Evolutionary conservation across 2,888 invertebrate species (phyloP), one percentile per base, ranked within the genome.

Genomic region (Timandra comae): DNA sequence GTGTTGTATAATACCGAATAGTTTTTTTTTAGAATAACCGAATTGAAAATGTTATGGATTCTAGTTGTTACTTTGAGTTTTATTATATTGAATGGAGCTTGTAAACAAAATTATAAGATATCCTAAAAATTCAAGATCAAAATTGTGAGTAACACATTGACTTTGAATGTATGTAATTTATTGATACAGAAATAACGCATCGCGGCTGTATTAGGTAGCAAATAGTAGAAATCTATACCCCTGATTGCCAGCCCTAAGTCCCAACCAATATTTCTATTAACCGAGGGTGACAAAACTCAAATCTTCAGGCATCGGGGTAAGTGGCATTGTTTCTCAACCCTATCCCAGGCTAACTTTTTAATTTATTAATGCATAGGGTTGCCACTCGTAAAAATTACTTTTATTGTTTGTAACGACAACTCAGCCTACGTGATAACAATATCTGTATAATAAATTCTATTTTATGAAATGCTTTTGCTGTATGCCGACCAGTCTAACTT

Each of bases 351-450:
- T 62, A 74, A 79, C 77, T 81, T 81, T 81, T 75, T 77, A 82
- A 85, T 85, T 84, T 85, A 85, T 85, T 80, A 82, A 74, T 71
- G 67, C 62, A 60, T 66, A 74, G 84, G 84, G 82, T 79, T 78
- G 71, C 72, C 58, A 62, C 71, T 80, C 79, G 74, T 85, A 84
- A 85, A 84, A 85, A 84, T 82, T 82, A 84, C 81, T 79, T 85
- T 84, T 84, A 82, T 84, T 82, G 81, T 85, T 73, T 68, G 76
- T 81, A 81, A 84, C 80, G 84, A 82, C 84, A 69, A 76, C 74
- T 81, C 76, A 59, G 82, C 84, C 82, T 84, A 80, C 81, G 76
- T 82, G 82, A 78, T 79, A 82, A 84, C 80, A 78, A 82, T 82
- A 72, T 73, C 64, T 55, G 54, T 54, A 65, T 56, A 70, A 79